Conservation (phyloP, 2,113 vertebrate species). For the Seriola rivoliana region DNA sequence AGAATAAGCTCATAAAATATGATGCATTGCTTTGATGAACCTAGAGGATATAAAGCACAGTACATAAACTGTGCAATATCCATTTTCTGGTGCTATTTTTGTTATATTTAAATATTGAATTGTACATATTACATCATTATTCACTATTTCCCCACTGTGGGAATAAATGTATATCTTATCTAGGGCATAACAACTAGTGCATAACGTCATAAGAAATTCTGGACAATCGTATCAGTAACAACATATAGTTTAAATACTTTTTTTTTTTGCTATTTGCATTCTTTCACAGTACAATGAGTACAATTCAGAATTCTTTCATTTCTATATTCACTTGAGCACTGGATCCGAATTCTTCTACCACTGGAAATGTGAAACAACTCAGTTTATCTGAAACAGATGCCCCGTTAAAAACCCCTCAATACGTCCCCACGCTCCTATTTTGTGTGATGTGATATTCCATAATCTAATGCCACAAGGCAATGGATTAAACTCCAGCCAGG, state of each 20-base stretch:
- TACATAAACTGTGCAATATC: too few relatives aligned
- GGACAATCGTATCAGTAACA: too few relatives aligned
- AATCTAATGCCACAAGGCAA: constrained; percentile 2
- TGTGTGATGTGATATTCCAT: constrained; percentile 1
- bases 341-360: background rate
- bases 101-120: too few relatives aligned
- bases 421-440: background rate
- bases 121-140: too few relatives aligned
- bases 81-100: too few relatives aligned
- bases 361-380: constrained; percentile 6
- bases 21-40: too few relatives aligned
- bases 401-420: constrained; percentile 3
- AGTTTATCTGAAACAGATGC: background rate
- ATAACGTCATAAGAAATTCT: too few relatives aligned
- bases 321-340: background rate
- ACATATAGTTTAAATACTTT: background rate
- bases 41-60: too few relatives aligned
- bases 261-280: background rate
- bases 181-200: too few relatives aligned
- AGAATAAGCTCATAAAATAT: too few relatives aligned
- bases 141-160: too few relatives aligned
- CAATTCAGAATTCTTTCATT: background rate
- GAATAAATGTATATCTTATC: too few relatives aligned
- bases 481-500: constrained; percentile 3
- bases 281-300: background rate